Evolutionary conservation across 2,797 vertebrate species (phyloP), one percentile per base, ranked within the genome.

Genomic region (Melanotaenia nigrans): DNA sequence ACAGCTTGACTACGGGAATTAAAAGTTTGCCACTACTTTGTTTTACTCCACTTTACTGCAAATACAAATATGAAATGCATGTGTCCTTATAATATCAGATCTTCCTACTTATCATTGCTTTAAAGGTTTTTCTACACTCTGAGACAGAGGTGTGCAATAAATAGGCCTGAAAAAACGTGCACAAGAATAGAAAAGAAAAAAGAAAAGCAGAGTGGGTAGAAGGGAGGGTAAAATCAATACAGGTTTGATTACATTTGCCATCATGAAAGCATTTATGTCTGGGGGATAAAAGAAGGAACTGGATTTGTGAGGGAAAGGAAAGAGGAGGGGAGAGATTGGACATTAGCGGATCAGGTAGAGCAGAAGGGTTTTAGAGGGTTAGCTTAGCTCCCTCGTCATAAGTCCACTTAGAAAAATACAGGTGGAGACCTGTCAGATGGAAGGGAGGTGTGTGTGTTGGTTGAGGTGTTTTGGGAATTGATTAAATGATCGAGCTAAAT

Each of bases 381-480:
- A 33, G 70, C 71, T 81, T 61, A 71, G 68, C 67, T 65, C 80
- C 62, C 7, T 68, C 69, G 65, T 78, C 54, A 71, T 73, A 78
- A 79, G 83, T 77, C 85, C 79, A 90, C 85, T 92, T 86, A 87
- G 70, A 79, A 61, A 86, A 90, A 82, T 74, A 62, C 77, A 84
- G 85, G 69, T 81, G 79, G 77, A 71, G 60, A 76, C 55, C 74
- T 77, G 73, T 71, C 82, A 71, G 45, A 61, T 47, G 59, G 42
- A 77, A 57, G 20, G n/a, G 32, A 18, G 5, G 42, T 45, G 51
- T 18, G 28, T 24, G 58, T 70, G 25, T 30, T 14, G 7, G 30
- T 30, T 8, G 28, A 2, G 25, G 59, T 25, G 33, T 36, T 40
- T 4, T 5, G 40, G 35, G 35, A 35, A 30, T 35, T 35, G 38